Percentiles rank a stretch among this genome's conserved stretches.
These are phyloP conservation scores for Ailurus styani DNA, from an alignment of 2,113 vertebrate species.

Conservation along the genomic window DNA sequence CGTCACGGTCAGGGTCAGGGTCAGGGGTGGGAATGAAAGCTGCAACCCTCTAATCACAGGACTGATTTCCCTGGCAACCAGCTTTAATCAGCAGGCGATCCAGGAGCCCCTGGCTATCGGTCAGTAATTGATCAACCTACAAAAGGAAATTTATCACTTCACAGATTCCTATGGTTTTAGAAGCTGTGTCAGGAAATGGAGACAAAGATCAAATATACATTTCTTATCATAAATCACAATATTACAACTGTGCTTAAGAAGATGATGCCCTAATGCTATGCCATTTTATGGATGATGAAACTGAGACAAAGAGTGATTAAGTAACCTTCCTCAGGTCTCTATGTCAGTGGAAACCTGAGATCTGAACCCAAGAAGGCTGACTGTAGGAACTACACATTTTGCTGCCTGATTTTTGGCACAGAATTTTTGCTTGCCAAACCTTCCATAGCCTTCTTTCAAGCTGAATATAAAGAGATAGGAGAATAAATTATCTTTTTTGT, in stretches of 20 bases:
- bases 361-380: neutral
- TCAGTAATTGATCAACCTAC: neutral
- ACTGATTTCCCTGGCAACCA: neutral
- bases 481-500: neutral
- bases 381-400: neutral
- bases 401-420: neutral
- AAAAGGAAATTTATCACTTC: neutral
- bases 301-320: neutral
- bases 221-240: neutral
- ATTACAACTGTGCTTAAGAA: neutral
- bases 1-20: neutral
- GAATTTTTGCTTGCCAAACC: neutral
- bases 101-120: too few relatives aligned
- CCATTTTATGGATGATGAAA: neutral
- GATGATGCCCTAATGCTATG: neutral
- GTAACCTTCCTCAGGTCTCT: neutral
- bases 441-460: neutral
- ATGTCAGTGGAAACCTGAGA: neutral
- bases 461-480: neutral
- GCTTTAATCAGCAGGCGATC: neutral
- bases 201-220: neutral
- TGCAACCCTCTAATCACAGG: neutral
- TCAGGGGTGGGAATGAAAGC: neutral
- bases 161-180: neutral
- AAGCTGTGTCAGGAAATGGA: neutral